These are phyloP conservation scores for Crotalus horridus DNA, from an alignment of 2,113 vertebrate species.

Conservation along the genomic window DNA sequence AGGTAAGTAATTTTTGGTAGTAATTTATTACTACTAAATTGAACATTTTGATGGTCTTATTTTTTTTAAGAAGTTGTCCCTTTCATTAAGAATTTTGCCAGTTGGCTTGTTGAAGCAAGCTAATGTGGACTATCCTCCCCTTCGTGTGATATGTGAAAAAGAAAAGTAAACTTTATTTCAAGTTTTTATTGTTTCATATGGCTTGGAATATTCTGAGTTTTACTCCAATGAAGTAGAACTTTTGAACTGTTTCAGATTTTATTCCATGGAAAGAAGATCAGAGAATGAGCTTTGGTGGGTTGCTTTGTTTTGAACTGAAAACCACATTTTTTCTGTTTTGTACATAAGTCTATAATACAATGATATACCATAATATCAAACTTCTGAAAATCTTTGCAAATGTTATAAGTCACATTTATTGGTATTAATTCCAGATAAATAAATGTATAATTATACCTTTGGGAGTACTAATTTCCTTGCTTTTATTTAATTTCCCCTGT, in stretches of 20 bases:
- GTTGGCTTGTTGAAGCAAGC: background rate
- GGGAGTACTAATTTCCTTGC: background rate
- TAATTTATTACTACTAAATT: background rate
- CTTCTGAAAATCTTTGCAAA: background rate
- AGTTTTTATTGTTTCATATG: background rate
- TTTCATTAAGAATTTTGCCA: background rate
- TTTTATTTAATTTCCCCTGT: background rate
- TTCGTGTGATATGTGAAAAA: background rate
- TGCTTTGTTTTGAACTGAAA: background rate
- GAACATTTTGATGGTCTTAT: background rate
- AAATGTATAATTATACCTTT: background rate
- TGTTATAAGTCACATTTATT: background rate
- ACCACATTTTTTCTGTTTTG: background rate
- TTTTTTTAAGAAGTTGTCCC: background rate
- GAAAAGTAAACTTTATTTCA: background rate
- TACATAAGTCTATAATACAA: background rate
- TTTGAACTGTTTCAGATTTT: background rate
- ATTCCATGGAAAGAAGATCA: background rate
- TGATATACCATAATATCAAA: background rate
- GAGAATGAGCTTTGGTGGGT: background rate
- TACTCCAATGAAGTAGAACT: background rate
- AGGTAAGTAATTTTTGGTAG: background rate
- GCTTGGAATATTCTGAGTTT: background rate
- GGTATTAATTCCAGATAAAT: background rate
- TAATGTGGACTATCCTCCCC: background rate